phyloP scores from a whole-genome alignment of 2,888 invertebrate species.

The Euplexia lucipara region DNA sequence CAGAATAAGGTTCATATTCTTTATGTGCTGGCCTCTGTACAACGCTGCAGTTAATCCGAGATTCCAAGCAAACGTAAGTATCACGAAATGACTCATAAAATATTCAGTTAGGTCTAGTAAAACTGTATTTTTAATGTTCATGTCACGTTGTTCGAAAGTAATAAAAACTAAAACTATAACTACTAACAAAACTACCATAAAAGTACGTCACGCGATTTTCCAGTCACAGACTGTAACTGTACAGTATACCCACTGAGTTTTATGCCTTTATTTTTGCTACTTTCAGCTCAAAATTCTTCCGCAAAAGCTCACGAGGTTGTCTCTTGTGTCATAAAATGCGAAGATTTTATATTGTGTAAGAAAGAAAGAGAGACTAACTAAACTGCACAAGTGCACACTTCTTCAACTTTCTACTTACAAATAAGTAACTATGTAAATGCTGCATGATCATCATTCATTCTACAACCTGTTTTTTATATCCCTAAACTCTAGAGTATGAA shows the following conservation, averaged over 20 bases:
- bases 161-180: constrained; percentile 50
- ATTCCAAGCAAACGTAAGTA: constrained; percentile 14
- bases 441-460: too few species aligned
- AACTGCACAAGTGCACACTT: too few species aligned
- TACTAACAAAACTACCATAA: constrained; percentile 39
- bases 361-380: too few species aligned
- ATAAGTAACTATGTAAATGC: too few species aligned
- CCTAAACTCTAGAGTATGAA: too few species aligned
- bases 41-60: constrained; percentile 2
- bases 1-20: too few species aligned
- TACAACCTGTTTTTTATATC: too few species aligned
- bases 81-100: constrained; percentile 36
- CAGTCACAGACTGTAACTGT: constrained; percentile 34
- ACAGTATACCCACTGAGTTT: constrained; percentile 17
- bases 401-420: too few species aligned
- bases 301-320: background rate
- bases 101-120: constrained; percentile 37
- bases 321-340: constrained; percentile 3
- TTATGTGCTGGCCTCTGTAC: background rate
- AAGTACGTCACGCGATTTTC: constrained; percentile 43
- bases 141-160: constrained; percentile 39
- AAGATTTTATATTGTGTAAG: background rate
- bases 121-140: constrained; percentile 43
- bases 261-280: constrained; percentile 21
- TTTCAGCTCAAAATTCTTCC: background rate